Base-by-base conservation (phyloP, 2,888 invertebrate species). In the Mimumesa dahlbomi region DNA sequence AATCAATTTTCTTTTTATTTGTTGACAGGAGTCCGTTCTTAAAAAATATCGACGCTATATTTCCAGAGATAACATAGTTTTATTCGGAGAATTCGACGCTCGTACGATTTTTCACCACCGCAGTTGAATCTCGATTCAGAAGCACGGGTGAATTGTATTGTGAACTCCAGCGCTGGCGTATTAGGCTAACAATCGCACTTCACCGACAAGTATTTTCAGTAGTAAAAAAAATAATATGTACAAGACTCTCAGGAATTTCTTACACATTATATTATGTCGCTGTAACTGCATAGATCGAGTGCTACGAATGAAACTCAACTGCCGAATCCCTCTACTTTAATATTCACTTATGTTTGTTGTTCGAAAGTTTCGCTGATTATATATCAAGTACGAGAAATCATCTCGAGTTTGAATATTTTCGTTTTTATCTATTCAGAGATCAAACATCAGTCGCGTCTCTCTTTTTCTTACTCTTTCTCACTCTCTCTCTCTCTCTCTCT, bases 151-250 rank as follows among this genome's bases (percentile, higher is more conserved):
- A 43, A 53, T 19, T 5, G 13, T 25, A 5, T 43, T 25, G 19
- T 16, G 6, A 40, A 52, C 2, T 16, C 9, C 34, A n/a, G 34
- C 29, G 9, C 34, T n/a, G n/a, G 34, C n/a, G 13, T 7, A 7
- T 50, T 31, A 49, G 49, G 11, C 36, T 18, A 43, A 14, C 13
- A 25, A 48, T 54, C 62, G 21, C 21, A 13, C 25, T 54, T 42
- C 19, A 3, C 16, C 18, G 7, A 1, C 25, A 4, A n/a, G 21
- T 52, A n/a, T 18, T 58, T 42, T 46, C 49, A 19, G 50, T 53
- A 36, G 56, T 53, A 57, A 62, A 70, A 61, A 61, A 70, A 56
- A 62, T 61, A 70, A 62, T 61, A 66, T 56, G 36, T 70, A 70
- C 61, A 52, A 31, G 13, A 59, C 53, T 62, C 48, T 61, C 53